A percentile compares a stretch with the other conserved stretches of the same genome.
These are phyloP conservation scores for Chrysogorgia sp. DNA, from an alignment of 92 coral and sea anemone species.

Conservation along the genomic window DNA sequence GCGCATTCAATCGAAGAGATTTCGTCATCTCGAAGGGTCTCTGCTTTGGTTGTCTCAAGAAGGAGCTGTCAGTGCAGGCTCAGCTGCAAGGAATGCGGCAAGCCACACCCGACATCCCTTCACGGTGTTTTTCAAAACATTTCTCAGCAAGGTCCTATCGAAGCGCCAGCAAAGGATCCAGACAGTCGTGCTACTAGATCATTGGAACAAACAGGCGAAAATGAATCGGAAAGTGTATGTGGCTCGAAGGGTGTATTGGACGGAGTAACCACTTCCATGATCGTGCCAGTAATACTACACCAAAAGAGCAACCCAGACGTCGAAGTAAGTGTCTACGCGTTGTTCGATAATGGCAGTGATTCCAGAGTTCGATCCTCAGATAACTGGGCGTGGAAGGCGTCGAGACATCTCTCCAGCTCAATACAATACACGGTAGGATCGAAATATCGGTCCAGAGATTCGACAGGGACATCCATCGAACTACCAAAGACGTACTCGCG, in stretches of 20 bases:
- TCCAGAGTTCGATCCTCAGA: not conserved
- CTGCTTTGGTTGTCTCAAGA: conserved; percentile 50
- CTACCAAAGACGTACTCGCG: too few species aligned
- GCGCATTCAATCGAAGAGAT: not conserved
- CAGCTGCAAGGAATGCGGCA: conserved; percentile 63
- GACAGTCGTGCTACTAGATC: not conserved
- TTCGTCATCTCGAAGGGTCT: conserved; percentile 10
- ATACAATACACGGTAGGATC: too few species aligned
- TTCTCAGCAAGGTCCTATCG: not conserved
- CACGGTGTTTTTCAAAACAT: conserved; percentile 41
- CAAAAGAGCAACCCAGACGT: conserved; percentile 4
- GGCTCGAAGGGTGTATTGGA: not conserved
- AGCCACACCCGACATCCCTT: conserved; percentile 64
- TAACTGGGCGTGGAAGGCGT: conserved; percentile 14
- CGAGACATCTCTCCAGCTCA: conserved; percentile 11
- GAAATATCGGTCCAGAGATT: too few species aligned
- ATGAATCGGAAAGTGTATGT: not conserved
- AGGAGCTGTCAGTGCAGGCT: conserved; percentile 43
- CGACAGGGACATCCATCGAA: too few species aligned
- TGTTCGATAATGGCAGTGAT: conserved; percentile 25
- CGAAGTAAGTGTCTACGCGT: conserved; percentile 16
- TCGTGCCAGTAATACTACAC: conserved; percentile 29
- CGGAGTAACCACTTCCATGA: conserved; percentile 16
- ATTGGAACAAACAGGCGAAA: not conserved
- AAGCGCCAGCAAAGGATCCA: not conserved